Conservation (phyloP, 2,888 invertebrate genomes). For the Xylocampa areola region DNA sequence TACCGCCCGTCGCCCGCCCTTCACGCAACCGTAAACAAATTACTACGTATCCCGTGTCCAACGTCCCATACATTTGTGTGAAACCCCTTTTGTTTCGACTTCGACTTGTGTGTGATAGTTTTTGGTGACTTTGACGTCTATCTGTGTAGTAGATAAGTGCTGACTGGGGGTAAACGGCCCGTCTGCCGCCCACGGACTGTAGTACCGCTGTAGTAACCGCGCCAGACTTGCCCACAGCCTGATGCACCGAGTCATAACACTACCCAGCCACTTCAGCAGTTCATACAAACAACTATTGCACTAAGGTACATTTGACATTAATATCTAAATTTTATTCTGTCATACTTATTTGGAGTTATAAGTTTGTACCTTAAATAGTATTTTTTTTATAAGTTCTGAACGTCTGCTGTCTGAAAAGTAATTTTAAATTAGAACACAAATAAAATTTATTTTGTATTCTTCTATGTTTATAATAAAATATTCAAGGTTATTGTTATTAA, state of each 20-base stretch:
- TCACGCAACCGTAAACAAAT: constrained; percentile 79
- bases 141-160: constrained; percentile 69
- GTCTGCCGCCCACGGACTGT: constrained; percentile 80
- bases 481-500: constrained; percentile 28
- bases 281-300: constrained; percentile 30
- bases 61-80: constrained; percentile 58
- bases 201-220: constrained; percentile 79
- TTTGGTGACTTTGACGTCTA: constrained; percentile 67
- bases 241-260: constrained; percentile 69
- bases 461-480: constrained; percentile 20
- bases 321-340: neutral
- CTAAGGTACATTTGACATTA: constrained; percentile 45
- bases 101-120: constrained; percentile 61
- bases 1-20: constrained; percentile 77
- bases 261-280: constrained; percentile 34
- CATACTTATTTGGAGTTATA: neutral
- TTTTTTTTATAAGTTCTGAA: constrained; percentile 1
- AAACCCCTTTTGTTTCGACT: constrained; percentile 45
- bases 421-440: constrained; percentile 8
- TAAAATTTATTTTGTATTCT: constrained; percentile 15
- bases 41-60: constrained; percentile 66
- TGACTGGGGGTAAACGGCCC: constrained; percentile 76
- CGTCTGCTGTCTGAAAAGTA: constrained; percentile 13
- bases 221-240: constrained; percentile 71
- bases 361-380: constrained; percentile 1